Conservation (phyloP, 2,888 invertebrate species). For the Andrena bucephala region DNA sequence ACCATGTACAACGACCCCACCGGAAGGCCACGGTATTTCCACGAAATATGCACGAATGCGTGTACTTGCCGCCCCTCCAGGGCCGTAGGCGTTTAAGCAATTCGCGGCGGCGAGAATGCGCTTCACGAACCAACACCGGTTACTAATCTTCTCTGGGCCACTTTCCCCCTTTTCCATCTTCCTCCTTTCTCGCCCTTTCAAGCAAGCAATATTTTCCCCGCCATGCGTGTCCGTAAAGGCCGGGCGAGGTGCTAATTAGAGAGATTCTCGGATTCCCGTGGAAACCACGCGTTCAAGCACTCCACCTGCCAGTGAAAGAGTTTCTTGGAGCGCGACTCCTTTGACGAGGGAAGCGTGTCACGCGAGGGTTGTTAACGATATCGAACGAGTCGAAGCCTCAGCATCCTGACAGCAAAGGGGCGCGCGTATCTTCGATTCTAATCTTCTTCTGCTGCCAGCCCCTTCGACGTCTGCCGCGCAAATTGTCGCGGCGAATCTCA, state of each 20-base stretch:
- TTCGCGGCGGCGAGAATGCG: neutral
- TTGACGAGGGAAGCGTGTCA: constrained; percentile 33
- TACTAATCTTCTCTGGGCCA: neutral
- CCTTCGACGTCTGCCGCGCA: neutral
- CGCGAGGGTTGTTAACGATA: constrained; percentile 22
- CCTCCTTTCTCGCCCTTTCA: neutral
- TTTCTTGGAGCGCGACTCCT: constrained; percentile 18
- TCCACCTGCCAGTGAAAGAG: constrained; percentile 1
- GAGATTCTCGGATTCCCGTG: constrained; percentile 52
- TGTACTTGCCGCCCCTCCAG: constrained; percentile 37
- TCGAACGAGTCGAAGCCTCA: constrained; percentile 4
- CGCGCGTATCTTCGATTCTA: neutral
- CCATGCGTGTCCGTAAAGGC: neutral
- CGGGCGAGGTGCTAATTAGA: constrained; percentile 60
- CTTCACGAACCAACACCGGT: neutral
- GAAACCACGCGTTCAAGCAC: constrained; percentile 41
- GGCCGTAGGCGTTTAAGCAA: constrained; percentile 5
- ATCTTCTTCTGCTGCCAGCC: neutral
- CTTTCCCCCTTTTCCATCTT: neutral
- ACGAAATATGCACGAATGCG: constrained; percentile 50
- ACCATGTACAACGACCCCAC: constrained; percentile 45
- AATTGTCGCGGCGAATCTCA: neutral
- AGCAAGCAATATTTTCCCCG: constrained; percentile 40
- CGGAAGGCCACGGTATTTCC: constrained; percentile 52
- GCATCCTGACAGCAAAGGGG: neutral